Conservation (phyloP, 1,140 invertebrate species). For the Apis laboriosa region DNA sequence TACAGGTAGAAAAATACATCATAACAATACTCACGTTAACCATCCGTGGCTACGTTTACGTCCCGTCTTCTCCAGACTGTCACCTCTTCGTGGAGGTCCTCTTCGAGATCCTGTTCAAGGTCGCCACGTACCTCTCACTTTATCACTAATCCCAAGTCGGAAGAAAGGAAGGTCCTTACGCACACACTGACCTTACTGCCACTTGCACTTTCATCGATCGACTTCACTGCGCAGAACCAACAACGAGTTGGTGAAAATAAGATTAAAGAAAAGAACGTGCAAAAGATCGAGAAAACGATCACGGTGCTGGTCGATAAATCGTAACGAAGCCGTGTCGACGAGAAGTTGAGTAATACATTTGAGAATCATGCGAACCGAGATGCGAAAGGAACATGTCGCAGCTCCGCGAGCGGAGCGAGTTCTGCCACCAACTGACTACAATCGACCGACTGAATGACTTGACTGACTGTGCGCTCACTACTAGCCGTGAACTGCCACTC, state of each 20-base stretch:
- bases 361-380: constrained; percentile 25
- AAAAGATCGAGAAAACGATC: not conserved
- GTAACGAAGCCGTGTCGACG: not conserved
- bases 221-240: constrained; percentile 33
- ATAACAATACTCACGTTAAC: constrained; percentile 63
- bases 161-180: constrained; percentile 45
- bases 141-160: constrained; percentile 45
- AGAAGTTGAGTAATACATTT: constrained; percentile 1
- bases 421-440: constrained; percentile 44
- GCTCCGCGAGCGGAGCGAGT: constrained; percentile 34
- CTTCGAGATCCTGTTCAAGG: constrained; percentile 35
- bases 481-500: constrained; percentile 60
- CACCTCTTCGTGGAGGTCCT: constrained; percentile 37
- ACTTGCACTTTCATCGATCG: constrained; percentile 51
- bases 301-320: not conserved
- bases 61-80: constrained; percentile 38
- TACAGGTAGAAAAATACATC: not conserved
- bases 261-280: no score
- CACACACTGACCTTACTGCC: constrained; percentile 55
- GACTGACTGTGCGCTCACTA: constrained; percentile 59
- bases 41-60: constrained; percentile 60
- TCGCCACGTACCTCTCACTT: constrained; percentile 46
- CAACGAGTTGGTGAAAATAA: not conserved
- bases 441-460: constrained; percentile 54
- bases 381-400: constrained; percentile 43